A percentile compares a stretch with the other conserved stretches of the same genome.
phyloP scores from a whole-genome alignment of 2,888 invertebrate genomes.

The Zonitis immaculata region DNA sequence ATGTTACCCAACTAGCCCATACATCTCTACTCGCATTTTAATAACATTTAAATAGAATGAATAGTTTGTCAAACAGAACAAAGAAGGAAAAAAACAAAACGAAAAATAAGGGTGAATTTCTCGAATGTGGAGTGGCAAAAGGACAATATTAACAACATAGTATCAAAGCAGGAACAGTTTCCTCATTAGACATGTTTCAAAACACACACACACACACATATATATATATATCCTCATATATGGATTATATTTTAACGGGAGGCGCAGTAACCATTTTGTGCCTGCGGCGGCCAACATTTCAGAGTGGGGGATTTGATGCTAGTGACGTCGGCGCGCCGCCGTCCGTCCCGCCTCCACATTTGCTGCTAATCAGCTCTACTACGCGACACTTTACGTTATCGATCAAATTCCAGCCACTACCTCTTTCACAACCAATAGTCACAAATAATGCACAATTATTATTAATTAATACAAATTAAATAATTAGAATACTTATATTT shows the following conservation, averaged over 20 bases:
- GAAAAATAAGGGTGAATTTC: background rate
- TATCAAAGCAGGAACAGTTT: slow-evolving; percentile 14
- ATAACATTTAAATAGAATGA: slow-evolving; percentile 31
- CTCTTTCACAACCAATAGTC: too few relatives aligned
- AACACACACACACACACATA: slow-evolving; percentile 35
- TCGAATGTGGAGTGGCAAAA: background rate
- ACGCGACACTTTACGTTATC: slow-evolving; percentile 45
- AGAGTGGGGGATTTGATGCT: slow-evolving; percentile 26
- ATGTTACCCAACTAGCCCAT: slow-evolving; percentile 25
- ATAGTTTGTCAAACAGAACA: too few relatives aligned
- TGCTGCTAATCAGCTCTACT: slow-evolving; percentile 42
- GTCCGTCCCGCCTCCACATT: slow-evolving; percentile 39
- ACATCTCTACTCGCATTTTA: slow-evolving; percentile 34
- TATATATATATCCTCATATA: too few relatives aligned
- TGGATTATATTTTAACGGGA: too few relatives aligned
- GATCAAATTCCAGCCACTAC: slow-evolving; percentile 36
- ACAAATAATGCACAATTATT: too few relatives aligned
- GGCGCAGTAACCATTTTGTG: slow-evolving; percentile 43
- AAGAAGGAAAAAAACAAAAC: background rate
- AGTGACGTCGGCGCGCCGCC: slow-evolving; percentile 39
- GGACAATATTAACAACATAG: background rate
- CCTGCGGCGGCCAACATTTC: slow-evolving; percentile 19
- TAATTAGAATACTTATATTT: too few relatives aligned
- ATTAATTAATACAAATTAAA: background rate
- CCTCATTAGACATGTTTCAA: slow-evolving; percentile 41